Evolutionary conservation across 1,140 invertebrate species (phyloP).

Genomic region (Lepidurus apus): DNA sequence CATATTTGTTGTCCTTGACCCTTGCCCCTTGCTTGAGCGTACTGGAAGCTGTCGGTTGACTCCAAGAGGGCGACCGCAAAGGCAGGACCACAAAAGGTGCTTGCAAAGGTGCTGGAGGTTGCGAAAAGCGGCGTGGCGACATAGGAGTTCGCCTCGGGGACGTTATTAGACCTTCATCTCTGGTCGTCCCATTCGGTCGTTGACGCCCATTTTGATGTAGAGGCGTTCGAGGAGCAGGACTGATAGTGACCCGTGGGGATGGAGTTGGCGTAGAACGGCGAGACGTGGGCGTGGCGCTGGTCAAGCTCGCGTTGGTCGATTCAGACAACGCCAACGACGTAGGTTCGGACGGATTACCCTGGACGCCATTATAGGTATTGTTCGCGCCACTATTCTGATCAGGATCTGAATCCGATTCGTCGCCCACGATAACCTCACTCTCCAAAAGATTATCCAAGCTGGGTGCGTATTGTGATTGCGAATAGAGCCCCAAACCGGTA

Average conservation of each 20-base stretch:
- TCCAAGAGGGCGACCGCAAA: conserved; percentile 18
- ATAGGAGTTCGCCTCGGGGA: background rate
- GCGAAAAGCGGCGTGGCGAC: conserved; percentile 21
- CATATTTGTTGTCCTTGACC: conserved; percentile 28
- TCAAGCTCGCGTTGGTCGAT: conserved; percentile 23
- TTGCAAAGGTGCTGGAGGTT: background rate
- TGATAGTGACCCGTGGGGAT: conserved; percentile 19
- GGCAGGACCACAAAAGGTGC: background rate
- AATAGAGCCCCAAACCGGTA: background rate
- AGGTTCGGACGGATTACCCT: background rate
- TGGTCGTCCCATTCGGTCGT: background rate
- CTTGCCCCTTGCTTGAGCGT: background rate
- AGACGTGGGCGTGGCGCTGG: conserved; percentile 25
- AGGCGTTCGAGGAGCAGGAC: conserved; percentile 19
- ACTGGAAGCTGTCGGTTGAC: conserved; percentile 20
- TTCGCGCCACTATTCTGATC: background rate
- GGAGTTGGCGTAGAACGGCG: conserved; percentile 12
- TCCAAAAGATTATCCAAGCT: conserved; percentile 33
- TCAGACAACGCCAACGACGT: background rate
- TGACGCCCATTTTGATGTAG: background rate
- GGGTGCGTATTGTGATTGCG: conserved; percentile 1
- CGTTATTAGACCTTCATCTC: background rate
- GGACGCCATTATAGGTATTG: background rate
- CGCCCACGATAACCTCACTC: conserved; percentile 32
- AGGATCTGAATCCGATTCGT: conserved; percentile 26